phyloP scores from a whole-genome alignment of 2,888 invertebrate species.

The Chesias legatella region DNA sequence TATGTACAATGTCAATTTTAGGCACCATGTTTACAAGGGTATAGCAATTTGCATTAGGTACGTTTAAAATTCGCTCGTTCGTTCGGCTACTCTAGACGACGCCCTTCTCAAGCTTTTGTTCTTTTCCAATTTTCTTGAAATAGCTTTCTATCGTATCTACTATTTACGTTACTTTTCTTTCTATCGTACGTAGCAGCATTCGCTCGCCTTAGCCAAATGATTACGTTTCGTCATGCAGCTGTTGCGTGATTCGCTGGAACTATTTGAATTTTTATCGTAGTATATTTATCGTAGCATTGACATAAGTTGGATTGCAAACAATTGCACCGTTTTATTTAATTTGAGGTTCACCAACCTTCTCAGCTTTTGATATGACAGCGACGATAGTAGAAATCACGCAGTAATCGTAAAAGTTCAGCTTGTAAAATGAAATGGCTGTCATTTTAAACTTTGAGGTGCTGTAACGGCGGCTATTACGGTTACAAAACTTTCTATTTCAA shows the following conservation, averaged over 20 bases:
- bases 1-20: no score
- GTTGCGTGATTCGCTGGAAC: conserved; percentile 27
- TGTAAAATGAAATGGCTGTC: not conserved
- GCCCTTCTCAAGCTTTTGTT: conserved; percentile 15
- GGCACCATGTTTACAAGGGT: no score
- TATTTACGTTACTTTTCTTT: conserved; percentile 1
- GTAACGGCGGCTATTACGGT: no score
- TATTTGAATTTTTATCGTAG: conserved; percentile 20
- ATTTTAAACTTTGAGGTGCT: not conserved
- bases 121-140: conserved; percentile 23
- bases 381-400: conserved; percentile 10
- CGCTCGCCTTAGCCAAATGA: conserved; percentile 17
- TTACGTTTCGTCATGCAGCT: conserved; percentile 28
- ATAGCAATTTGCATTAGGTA: no score
- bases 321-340: conserved; percentile 24
- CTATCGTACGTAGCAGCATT: conserved; percentile 10
- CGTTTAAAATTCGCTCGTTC: not conserved
- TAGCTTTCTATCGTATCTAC: conserved; percentile 16
- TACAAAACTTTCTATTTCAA: no score
- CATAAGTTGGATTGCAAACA: conserved; percentile 22
- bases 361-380: conserved; percentile 14
- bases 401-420: conserved; percentile 1
- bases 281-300: conserved; percentile 17
- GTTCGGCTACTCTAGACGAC: not conserved
- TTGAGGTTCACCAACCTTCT: conserved; percentile 4